phyloP scores from a whole-genome alignment of 1,140 invertebrate genomes.

The Varroa destructor region DNA sequence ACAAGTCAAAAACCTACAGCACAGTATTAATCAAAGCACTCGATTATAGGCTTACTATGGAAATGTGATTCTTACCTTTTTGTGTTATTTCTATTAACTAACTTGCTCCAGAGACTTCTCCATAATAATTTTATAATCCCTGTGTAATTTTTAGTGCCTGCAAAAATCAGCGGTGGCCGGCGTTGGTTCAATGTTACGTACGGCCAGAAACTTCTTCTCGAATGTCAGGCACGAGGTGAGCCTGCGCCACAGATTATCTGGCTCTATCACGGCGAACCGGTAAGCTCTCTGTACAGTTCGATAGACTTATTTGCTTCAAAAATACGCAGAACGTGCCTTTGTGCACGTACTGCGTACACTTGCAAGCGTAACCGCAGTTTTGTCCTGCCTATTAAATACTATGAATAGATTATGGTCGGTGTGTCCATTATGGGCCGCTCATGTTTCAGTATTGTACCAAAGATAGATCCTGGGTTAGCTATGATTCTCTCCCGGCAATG shows the following conservation, averaged over 20 bases:
- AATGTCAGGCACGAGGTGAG: constrained; percentile 38
- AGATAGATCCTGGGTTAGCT: too few species aligned
- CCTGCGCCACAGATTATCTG: constrained; percentile 38
- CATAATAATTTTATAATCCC: not conserved
- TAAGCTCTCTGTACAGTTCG: constrained; percentile 31
- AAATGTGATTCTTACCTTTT: too few species aligned
- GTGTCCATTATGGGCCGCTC: too few species aligned
- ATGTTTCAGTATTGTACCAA: too few species aligned
- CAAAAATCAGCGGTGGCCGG: constrained; percentile 37
- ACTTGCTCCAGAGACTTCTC: too few species aligned
- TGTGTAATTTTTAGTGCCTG: constrained; percentile 35
- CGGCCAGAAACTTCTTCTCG: constrained; percentile 36
- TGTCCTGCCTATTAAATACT: too few species aligned
- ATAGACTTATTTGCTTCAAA: not conserved
- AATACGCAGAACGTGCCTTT: not conserved
- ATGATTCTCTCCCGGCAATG: too few species aligned
- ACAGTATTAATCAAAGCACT: too few species aligned
- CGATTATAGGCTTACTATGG: too few species aligned
- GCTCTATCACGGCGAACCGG: constrained; percentile 36
- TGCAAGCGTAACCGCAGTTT: not conserved
- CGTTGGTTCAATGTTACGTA: constrained; percentile 38
- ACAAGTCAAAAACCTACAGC: too few species aligned
- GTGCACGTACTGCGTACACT: not conserved
- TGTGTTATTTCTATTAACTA: too few species aligned
- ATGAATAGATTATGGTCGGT: too few species aligned